Conservation (phyloP, 2,113 vertebrate species). For the Dipodomys stephensi region DNA sequence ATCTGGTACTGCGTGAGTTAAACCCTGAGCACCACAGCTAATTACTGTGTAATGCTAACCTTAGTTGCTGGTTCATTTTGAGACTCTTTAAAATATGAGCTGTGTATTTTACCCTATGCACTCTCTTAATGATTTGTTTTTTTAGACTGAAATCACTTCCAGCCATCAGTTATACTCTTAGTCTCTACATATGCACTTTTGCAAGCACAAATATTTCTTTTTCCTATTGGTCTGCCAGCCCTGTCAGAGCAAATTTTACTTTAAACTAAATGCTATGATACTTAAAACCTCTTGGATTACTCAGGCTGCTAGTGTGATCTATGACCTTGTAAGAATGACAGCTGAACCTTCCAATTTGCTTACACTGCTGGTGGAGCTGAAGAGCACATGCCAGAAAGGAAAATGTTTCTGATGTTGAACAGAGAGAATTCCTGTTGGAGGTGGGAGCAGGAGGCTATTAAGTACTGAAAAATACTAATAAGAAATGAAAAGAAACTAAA, state of each 20-base stretch:
- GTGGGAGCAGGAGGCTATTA: constrained; percentile 67
- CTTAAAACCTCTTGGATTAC: constrained; percentile 90
- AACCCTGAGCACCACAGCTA: constrained; percentile 84
- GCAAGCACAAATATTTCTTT: constrained; percentile 93
- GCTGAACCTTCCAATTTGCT: constrained; percentile 89
- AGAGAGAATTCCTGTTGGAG: constrained; percentile 81
- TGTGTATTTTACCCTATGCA: constrained; percentile 95
- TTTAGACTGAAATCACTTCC: constrained; percentile 98
- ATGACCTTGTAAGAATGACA: constrained; percentile 89
- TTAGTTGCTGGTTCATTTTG: constrained; percentile 88
- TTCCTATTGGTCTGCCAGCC: constrained; percentile 93
- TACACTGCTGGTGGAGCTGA: constrained; percentile 80
- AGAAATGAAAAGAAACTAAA: constrained; percentile 79
- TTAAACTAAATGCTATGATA: constrained; percentile 90
- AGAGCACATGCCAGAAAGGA: constrained; percentile 84
- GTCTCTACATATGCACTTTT: constrained; percentile 88
- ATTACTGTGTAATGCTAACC: constrained; percentile 89
- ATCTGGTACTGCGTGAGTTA: constrained; percentile 85
- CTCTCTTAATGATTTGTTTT: constrained; percentile 96
- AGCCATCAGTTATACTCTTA: constrained; percentile 92
- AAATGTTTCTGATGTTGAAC: constrained; percentile 84
- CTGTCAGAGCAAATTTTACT: constrained; percentile 94
- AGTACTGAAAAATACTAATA: constrained; percentile 76
- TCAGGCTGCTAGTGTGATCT: constrained; percentile 88
- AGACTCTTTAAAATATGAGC: constrained; percentile 94